phyloP scores from a whole-genome alignment of 2,888 invertebrate genomes.

The Leptinotarsa tumamoca region DNA sequence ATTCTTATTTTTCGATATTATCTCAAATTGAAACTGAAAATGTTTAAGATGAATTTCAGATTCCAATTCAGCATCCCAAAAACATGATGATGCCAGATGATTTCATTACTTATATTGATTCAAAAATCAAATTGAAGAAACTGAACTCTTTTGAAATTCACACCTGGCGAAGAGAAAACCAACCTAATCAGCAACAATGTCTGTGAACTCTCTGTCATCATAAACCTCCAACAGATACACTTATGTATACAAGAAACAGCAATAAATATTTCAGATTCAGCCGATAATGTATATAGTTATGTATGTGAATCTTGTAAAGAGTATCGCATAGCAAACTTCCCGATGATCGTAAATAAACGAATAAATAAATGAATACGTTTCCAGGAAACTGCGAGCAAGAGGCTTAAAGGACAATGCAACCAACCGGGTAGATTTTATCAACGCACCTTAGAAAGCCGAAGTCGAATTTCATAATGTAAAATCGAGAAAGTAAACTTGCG shows the following conservation, averaged over 20 bases:
- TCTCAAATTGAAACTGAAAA: too few species aligned
- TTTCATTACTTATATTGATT: too few species aligned
- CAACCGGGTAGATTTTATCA: constrained; percentile 44
- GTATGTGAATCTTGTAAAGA: constrained; percentile 42
- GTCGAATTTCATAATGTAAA: constrained; percentile 50
- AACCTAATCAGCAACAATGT: constrained; percentile 20
- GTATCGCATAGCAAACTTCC: constrained; percentile 42
- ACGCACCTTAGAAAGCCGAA: constrained; percentile 51
- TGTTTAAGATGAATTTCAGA: too few species aligned
- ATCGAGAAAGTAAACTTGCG: constrained; percentile 53
- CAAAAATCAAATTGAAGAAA: too few species aligned
- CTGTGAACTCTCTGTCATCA: constrained; percentile 19
- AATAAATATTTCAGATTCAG: constrained; percentile 39
- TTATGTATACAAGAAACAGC: constrained; percentile 32
- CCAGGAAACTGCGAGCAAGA: constrained; percentile 42
- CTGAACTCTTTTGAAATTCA: not conserved
- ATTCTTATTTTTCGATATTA: too few species aligned
- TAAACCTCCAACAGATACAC: constrained; percentile 25
- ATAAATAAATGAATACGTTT: constrained; percentile 45
- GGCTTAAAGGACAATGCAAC: constrained; percentile 42
- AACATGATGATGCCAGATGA: too few species aligned
- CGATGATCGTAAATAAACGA: constrained; percentile 42
- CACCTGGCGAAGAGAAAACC: constrained; percentile 10
- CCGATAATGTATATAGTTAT: constrained; percentile 38
- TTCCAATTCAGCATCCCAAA: too few species aligned